Evolutionary conservation across 2,797 vertebrate genomes (phyloP).

Genomic region (Leptodactylus fallax): DNA sequence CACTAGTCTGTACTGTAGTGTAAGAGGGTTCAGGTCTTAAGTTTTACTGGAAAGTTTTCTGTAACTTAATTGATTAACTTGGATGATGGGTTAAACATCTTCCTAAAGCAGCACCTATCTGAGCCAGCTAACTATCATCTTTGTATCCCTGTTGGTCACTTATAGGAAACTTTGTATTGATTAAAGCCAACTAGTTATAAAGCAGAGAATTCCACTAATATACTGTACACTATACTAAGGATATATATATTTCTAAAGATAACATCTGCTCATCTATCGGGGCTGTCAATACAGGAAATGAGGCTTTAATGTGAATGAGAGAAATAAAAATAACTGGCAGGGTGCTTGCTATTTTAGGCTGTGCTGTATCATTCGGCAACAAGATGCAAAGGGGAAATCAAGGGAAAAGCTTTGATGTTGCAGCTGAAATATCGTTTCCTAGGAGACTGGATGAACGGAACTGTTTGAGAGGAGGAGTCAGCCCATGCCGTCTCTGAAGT

Average conservation of each 20-base stretch:
- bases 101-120: neutral
- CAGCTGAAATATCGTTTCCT: constrained; percentile 59
- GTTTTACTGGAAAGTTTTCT: neutral
- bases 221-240: too few relatives aligned
- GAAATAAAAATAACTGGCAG: constrained; percentile 55
- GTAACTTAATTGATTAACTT: neutral
- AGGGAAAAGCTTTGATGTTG: constrained; percentile 55
- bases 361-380: constrained; percentile 48
- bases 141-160: neutral
- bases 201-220: neutral
- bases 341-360: constrained; percentile 55
- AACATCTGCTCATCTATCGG: neutral
- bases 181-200: neutral
- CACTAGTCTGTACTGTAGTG: neutral
- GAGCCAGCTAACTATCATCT: neutral
- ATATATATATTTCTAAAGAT: neutral
- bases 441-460: constrained; percentile 54
- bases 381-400: constrained; percentile 54
- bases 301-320: constrained; percentile 19
- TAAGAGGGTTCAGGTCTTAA: neutral
- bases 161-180: neutral
- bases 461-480: constrained; percentile 37
- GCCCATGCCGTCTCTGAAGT: constrained; percentile 20
- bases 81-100: neutral
- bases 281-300: constrained; percentile 19